These are phyloP conservation scores for Sinonovacula constricta DNA, from an alignment of 1,140 invertebrate species.

Conservation along the genomic window DNA sequence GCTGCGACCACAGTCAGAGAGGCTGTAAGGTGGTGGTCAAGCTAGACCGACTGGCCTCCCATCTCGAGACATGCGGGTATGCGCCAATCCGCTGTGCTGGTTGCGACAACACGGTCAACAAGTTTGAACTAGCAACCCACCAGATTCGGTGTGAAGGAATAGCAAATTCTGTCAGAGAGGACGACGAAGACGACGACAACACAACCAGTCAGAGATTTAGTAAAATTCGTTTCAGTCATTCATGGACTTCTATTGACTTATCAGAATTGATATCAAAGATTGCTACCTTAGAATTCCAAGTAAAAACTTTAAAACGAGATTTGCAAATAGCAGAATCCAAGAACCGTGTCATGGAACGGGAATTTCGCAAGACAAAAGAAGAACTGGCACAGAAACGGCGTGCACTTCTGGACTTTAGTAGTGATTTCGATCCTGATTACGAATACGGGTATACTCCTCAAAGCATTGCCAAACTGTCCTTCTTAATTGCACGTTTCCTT, in stretches of 20 bases:
- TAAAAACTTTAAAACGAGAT: constrained; percentile 65
- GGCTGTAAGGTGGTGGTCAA: constrained; percentile 69
- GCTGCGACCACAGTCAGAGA: constrained; percentile 61
- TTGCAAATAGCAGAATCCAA: constrained; percentile 66
- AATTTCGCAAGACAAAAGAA: constrained; percentile 62
- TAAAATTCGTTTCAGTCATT: constrained; percentile 29
- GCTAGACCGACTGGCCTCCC: constrained; percentile 63
- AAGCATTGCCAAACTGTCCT: constrained; percentile 68
- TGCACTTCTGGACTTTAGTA: constrained; percentile 60
- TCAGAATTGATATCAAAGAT: constrained; percentile 64
- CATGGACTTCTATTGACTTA: constrained; percentile 51
- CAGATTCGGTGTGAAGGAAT: constrained; percentile 72
- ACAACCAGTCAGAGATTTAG: constrained; percentile 9
- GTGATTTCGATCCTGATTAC: constrained; percentile 70
- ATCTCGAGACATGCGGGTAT: constrained; percentile 66
- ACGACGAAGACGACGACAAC: constrained; percentile 30
- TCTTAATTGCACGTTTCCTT: constrained; percentile 68
- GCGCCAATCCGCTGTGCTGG: constrained; percentile 68
- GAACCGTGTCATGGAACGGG: constrained; percentile 64
- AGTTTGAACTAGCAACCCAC: constrained; percentile 66
- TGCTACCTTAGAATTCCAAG: constrained; percentile 62
- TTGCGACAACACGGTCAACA: constrained; percentile 62
- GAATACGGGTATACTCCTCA: constrained; percentile 68
- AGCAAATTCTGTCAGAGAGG: constrained; percentile 56
- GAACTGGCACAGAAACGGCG: constrained; percentile 63